Conservation (phyloP, 2,113 vertebrate species). For the Heterotis niloticus region DNA sequence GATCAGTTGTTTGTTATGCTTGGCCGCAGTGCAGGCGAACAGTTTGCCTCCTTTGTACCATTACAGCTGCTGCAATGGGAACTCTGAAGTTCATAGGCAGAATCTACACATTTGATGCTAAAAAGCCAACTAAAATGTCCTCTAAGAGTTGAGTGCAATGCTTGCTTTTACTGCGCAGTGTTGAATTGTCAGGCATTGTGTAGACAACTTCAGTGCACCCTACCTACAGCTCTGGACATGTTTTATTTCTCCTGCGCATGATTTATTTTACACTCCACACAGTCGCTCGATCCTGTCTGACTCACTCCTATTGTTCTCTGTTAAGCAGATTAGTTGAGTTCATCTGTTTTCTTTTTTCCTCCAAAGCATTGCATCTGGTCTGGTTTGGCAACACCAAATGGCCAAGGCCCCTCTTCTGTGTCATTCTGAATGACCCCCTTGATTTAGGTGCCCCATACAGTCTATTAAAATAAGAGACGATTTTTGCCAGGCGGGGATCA, state of each 20-base stretch:
- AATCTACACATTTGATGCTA: no score
- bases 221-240: slow-evolving; percentile 15
- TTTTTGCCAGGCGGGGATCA: background rate
- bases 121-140: no score
- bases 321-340: slow-evolving; percentile 31
- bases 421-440: background rate
- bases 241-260: slow-evolving; percentile 33
- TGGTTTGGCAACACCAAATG: background rate
- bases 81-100: background rate
- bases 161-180: background rate
- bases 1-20: background rate
- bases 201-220: slow-evolving; percentile 41
- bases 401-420: background rate
- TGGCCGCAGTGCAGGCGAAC: background rate
- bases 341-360: slow-evolving; percentile 9
- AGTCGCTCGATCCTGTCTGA: background rate
- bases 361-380: background rate
- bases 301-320: slow-evolving; percentile 35
- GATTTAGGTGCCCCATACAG: background rate
- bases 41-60: background rate
- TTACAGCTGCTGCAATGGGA: slow-evolving; percentile 4
- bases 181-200: slow-evolving; percentile 34
- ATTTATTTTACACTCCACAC: slow-evolving; percentile 23
- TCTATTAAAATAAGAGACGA: background rate
- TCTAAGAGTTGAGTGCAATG: background rate